Percentiles rank a stretch among this genome's conserved stretches.
Evolutionary conservation across 2,888 invertebrate genomes (phyloP).

Genomic region (Cecidostiba fungosa): DNA sequence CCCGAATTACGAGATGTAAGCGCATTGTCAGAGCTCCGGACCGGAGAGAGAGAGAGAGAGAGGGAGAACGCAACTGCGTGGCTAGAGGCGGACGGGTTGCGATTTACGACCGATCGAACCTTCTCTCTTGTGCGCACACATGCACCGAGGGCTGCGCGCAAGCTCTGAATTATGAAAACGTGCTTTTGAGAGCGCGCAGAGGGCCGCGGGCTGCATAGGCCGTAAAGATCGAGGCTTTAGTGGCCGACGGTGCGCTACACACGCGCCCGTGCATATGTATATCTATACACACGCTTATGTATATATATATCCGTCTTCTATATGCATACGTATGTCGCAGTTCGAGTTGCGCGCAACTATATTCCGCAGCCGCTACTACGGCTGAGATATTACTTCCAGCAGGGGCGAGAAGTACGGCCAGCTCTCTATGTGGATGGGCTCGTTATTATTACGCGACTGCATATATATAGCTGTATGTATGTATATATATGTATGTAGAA

Average conservation of each 20-base stretch:
- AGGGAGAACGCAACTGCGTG: not conserved
- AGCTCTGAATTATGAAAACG: conserved; percentile 63
- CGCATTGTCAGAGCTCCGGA: conserved; percentile 51
- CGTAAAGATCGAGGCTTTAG: conserved; percentile 67
- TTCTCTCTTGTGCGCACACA: conserved; percentile 39
- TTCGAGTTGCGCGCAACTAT: conserved; percentile 34
- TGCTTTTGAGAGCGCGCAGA: conserved; percentile 33
- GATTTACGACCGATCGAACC: conserved; percentile 62
- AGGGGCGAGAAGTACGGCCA: not conserved
- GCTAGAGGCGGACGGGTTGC: conserved; percentile 27
- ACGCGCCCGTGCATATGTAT: not conserved
- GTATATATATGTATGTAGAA: not conserved
- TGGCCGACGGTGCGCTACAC: conserved; percentile 14
- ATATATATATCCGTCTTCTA: conserved; percentile 14
- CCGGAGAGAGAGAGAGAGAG: not conserved
- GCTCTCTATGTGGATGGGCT: not conserved
- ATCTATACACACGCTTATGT: not conserved
- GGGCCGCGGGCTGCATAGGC: conserved; percentile 63
- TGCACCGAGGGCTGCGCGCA: conserved; percentile 3
- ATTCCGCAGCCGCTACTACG: conserved; percentile 41
- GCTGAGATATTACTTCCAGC: conserved; percentile 20
- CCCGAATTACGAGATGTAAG: conserved; percentile 62
- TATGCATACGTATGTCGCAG: conserved; percentile 13
- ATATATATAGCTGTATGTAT: not conserved
- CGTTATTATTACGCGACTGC: conserved; percentile 4